phyloP scores from a whole-genome alignment of 2,888 invertebrate species.

The Chrysina gloriosa region DNA sequence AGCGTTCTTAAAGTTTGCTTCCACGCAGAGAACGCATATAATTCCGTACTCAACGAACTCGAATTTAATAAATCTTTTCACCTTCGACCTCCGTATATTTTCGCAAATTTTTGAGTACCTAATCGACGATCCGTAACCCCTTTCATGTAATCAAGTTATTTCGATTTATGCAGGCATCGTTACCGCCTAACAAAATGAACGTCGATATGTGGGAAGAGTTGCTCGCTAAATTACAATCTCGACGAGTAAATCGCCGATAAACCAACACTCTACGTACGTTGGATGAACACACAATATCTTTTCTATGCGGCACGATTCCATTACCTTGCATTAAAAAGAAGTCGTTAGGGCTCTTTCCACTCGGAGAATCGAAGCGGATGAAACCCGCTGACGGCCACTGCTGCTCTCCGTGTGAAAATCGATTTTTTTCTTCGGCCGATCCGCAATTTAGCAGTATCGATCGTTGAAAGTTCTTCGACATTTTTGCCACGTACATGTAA shows the following conservation, averaged over 20 bases:
- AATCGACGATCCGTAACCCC: no score
- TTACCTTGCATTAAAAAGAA: constrained; percentile 11
- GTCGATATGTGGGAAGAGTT: neutral
- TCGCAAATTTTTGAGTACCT: no score
- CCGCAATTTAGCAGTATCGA: neutral
- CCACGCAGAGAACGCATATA: no score
- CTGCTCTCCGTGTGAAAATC: constrained; percentile 16
- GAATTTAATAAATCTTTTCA: no score
- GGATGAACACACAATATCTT: constrained; percentile 18
- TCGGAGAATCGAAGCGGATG: neutral
- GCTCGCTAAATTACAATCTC: constrained; percentile 15
- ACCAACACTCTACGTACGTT: constrained; percentile 18
- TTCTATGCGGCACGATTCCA: constrained; percentile 24
- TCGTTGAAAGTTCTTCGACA: neutral
- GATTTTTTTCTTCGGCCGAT: constrained; percentile 17
- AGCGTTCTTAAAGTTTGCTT: no score
- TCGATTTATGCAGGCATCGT: no score
- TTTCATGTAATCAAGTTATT: no score
- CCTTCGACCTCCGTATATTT: no score
- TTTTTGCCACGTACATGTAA: neutral
- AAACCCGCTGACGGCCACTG: neutral
- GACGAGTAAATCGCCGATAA: constrained; percentile 22
- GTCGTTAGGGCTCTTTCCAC: constrained; percentile 17
- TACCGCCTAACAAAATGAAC: neutral
- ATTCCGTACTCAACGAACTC: no score